Base-by-base conservation (phyloP, 2,113 vertebrate species). In the Elanus axillaris region DNA sequence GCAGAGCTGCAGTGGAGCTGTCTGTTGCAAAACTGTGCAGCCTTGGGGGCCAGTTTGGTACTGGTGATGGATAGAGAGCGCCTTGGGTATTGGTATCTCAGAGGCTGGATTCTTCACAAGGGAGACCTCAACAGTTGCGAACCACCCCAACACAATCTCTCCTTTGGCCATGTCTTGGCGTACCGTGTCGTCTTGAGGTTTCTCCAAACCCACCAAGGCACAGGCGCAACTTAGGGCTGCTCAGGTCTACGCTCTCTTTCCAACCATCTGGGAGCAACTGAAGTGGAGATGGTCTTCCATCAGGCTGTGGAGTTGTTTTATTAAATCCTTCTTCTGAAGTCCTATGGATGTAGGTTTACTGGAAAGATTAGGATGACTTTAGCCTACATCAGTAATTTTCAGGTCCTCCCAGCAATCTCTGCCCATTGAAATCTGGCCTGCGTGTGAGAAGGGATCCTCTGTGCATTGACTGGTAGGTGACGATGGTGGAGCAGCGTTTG, bases 191-290 rank as follows among this genome's bases (percentile, higher is more conserved):
- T 55, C 40, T 50, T 53, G 50, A 69, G 36, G 4, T 55, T 27
- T 16, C 9, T 75, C 43, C 38, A 72, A 71, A 3, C 9, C 14
- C 47, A 22, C 4, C 16, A 73, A 27, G 11, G 6, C 50, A 45
- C 0, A 1, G 58, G 15, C 3, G 2, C 3, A 0, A 1, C 23
- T 34, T 6, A 1, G 16, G 25, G 36, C 13, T 10, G 2, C 69
- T 90, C 50, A 43, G 47, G 17, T 63, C 55, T 73, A 38, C 0
- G 1, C 12, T 12, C 10, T 6, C 11, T 14, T 72, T 52, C 40
- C 79, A 64, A 2, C 3, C 11, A 22, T 8, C 48, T 43, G 5
- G 15, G 53, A 64, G 17, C 36, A 63, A 56, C 11, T 7, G 42
- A 59, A 6, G 3, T 31, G 23, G 27, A 42, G 13, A 3, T 14